phyloP scores from a whole-genome alignment of 1,140 invertebrate species.

The Zaprionus tsacasi region DNA sequence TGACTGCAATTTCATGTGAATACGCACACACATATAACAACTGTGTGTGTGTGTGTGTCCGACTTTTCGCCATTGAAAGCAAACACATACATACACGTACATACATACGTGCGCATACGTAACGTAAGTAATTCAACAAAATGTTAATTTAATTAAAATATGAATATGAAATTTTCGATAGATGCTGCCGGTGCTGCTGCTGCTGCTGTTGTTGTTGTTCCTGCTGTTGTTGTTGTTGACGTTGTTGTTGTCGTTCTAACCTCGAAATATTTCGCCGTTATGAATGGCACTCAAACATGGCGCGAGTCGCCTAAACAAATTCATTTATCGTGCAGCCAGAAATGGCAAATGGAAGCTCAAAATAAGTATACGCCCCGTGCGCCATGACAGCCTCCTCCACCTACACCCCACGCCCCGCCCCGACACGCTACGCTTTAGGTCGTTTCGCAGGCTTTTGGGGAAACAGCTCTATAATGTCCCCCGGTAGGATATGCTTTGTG shows the following conservation, averaged over 20 bases:
- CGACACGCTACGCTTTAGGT: background rate
- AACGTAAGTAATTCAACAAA: conserved; percentile 76
- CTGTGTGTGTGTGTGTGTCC: background rate
- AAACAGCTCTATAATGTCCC: conserved; percentile 43
- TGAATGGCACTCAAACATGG: conserved; percentile 63
- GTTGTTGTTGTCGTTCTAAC: conserved; percentile 13
- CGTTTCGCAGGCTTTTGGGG: conserved; percentile 30
- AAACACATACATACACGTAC: background rate
- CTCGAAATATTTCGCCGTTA: conserved; percentile 22
- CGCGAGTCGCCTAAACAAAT: conserved; percentile 70
- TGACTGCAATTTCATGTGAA: conserved; percentile 40
- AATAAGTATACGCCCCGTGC: conserved; percentile 32
- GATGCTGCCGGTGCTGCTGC: conserved; percentile 20
- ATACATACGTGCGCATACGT: conserved; percentile 31
- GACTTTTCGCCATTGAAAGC: conserved; percentile 4
- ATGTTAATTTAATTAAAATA: conserved; percentile 81
- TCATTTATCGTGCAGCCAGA: conserved; percentile 62
- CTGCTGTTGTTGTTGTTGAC: background rate
- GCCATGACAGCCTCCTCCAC: background rate
- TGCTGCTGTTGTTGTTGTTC: conserved; percentile 5
- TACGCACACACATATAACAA: background rate
- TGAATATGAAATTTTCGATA: conserved; percentile 73
- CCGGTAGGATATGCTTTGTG: conserved; percentile 36
- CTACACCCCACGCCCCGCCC: background rate
- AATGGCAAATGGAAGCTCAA: conserved; percentile 45